A percentile compares a stretch with the other conserved stretches of the same genome.
These are phyloP conservation scores for Drosophila quadrilineata DNA, from an alignment of 1,140 invertebrate species.

Conservation along the genomic window DNA sequence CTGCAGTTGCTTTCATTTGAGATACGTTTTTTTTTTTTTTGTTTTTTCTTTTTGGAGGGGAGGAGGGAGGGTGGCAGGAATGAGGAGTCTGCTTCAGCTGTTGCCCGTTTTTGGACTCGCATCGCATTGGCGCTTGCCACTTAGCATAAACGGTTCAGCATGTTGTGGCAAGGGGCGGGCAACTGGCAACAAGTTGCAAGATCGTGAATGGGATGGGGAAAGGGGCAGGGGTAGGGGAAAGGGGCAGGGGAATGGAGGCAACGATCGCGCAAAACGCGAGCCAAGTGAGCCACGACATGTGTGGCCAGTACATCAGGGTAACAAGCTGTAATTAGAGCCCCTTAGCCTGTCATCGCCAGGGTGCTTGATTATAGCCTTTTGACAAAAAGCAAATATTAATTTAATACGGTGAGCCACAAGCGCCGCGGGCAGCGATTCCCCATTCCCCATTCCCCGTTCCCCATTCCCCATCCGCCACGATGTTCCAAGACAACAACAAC, in stretches of 20 bases:
- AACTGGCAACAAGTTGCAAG: neutral
- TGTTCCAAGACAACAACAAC: neutral
- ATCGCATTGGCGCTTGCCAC: conserved; percentile 67
- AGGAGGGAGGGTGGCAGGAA: no score
- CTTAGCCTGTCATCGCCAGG: conserved; percentile 81
- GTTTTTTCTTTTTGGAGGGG: no score
- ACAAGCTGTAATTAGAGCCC: conserved; percentile 81
- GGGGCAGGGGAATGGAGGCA: neutral
- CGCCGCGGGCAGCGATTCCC: conserved; percentile 29
- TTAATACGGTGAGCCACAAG: conserved; percentile 62
- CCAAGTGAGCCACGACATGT: conserved; percentile 76
- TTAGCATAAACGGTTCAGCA: conserved; percentile 63
- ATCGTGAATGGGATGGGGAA: neutral
- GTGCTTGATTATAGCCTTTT: conserved; percentile 80
- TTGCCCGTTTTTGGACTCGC: no score
- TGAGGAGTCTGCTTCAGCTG: neutral
- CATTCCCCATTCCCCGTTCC: no score
- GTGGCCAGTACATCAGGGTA: conserved; percentile 69
- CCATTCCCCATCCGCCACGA: no score
- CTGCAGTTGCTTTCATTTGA: no score
- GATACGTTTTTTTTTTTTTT: no score
- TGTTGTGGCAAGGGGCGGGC: neutral
- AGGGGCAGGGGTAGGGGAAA: neutral
- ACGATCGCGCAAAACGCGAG: conserved; percentile 21
- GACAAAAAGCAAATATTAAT: conserved; percentile 81